Conservation (phyloP, 2,797 vertebrate genomes). For the Thunnus albacares region DNA sequence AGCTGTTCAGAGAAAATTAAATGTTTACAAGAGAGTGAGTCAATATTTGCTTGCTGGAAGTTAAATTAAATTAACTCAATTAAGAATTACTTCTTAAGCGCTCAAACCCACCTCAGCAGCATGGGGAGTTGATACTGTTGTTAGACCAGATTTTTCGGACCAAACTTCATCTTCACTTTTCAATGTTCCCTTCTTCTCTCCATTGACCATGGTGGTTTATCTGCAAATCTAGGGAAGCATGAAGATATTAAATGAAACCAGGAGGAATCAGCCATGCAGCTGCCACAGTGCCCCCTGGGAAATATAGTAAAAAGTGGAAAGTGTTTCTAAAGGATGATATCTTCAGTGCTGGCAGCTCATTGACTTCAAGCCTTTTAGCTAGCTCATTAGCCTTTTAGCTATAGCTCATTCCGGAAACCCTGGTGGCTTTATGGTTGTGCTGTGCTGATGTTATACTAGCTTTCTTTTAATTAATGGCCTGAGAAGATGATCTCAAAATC, state of each 20-base stretch:
- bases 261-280: constrained; percentile 82
- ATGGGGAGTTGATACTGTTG: neutral
- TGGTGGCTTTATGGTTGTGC: constrained; percentile 30
- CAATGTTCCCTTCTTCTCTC: constrained; percentile 40
- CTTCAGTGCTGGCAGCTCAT: constrained; percentile 63
- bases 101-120: constrained; percentile 50
- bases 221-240: constrained; percentile 78
- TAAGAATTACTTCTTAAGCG: constrained; percentile 44
- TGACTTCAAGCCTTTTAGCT: constrained; percentile 69
- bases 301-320: constrained; percentile 76
- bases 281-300: constrained; percentile 76
- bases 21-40: constrained; percentile 55
- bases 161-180: constrained; percentile 54
- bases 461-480: constrained; percentile 57
- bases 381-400: constrained; percentile 63
- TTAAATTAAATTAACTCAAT: constrained; percentile 56
- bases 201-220: constrained; percentile 54
- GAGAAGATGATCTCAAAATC: constrained; percentile 34
- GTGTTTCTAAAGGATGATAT: constrained; percentile 70
- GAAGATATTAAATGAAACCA: constrained; percentile 86
- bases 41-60: constrained; percentile 64
- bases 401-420: constrained; percentile 49
- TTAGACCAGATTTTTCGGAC: constrained; percentile 18
- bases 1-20: constrained; percentile 53
- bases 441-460: constrained; percentile 43